These are phyloP conservation scores for Agrochola litura DNA, from an alignment of 2,888 invertebrate species.

Conservation along the genomic window DNA sequence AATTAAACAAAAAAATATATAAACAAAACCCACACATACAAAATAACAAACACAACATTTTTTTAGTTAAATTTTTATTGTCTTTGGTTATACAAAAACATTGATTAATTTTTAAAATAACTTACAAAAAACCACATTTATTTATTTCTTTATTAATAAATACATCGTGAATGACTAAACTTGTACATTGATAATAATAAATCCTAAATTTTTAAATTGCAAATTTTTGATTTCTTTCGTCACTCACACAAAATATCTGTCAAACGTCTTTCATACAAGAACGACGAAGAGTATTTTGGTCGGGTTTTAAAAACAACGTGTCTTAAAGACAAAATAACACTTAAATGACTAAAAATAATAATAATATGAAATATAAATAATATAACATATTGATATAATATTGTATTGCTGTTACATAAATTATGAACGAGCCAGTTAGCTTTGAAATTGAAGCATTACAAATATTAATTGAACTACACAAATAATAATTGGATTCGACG, in stretches of 20 bases:
- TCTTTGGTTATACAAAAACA: slow-evolving; percentile 91
- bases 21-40: slow-evolving; percentile 43
- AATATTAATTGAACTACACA: slow-evolving; percentile 33
- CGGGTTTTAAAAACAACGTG: slow-evolving; percentile 62
- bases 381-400: slow-evolving; percentile 7
- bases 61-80: slow-evolving; percentile 90
- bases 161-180: slow-evolving; percentile 86
- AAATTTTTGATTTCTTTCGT: slow-evolving; percentile 63
- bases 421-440: slow-evolving; percentile 39
- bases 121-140: slow-evolving; percentile 90
- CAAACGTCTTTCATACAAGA: slow-evolving; percentile 30
- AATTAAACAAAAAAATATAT: slow-evolving; percentile 13
- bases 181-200: slow-evolving; percentile 88
- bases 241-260: slow-evolving; percentile 49
- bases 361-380: no score
- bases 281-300: slow-evolving; percentile 65
- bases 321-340: slow-evolving; percentile 61
- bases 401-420: slow-evolving; percentile 27
- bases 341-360: slow-evolving; percentile 50
- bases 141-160: slow-evolving; percentile 79
- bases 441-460: slow-evolving; percentile 52
- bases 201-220: slow-evolving; percentile 67
- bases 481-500: slow-evolving; percentile 40
- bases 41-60: slow-evolving; percentile 77
- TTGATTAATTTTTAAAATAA: slow-evolving; percentile 90